These are phyloP conservation scores for Dynastes maya DNA, from an alignment of 2,888 invertebrate species.

Conservation along the genomic window DNA sequence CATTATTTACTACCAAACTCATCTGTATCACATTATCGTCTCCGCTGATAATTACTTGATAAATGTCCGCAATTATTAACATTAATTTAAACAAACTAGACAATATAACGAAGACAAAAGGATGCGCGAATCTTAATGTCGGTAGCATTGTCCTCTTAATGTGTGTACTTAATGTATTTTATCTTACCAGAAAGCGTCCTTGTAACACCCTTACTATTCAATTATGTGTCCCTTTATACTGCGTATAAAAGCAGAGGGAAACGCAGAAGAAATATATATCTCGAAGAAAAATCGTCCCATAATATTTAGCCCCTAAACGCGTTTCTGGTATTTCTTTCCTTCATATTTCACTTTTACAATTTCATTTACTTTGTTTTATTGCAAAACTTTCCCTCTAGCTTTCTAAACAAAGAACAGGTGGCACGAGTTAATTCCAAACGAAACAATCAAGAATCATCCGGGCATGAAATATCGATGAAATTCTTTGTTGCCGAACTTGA, in stretches of 20 bases:
- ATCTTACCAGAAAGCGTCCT: neutral
- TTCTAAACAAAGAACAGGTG: conserved; percentile 21
- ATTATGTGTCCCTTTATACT: conserved; percentile 11
- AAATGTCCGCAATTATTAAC: too few species aligned
- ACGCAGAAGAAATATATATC: neutral
- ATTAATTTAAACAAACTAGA: neutral
- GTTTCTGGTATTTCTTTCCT: conserved; percentile 18
- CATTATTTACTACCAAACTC: too few species aligned
- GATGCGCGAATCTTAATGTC: neutral
- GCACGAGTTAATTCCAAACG: conserved; percentile 21
- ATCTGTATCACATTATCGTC: too few species aligned
- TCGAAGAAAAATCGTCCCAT: conserved; percentile 22
- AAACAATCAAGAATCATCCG: conserved; percentile 27
- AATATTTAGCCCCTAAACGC: neutral
- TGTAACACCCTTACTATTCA: conserved; percentile 15
- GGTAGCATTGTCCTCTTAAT: neutral
- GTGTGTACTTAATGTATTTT: neutral
- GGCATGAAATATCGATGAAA: neutral
- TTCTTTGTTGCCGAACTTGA: neutral
- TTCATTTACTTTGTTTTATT: conserved; percentile 29
- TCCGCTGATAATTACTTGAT: too few species aligned
- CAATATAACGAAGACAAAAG: conserved; percentile 1
- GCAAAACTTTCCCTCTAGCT: conserved; percentile 22
- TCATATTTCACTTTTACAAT: conserved; percentile 39
- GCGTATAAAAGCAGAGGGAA: conserved; percentile 2